Conservation (phyloP, 2,797 vertebrate genomes). For the Microchirus variegatus region DNA sequence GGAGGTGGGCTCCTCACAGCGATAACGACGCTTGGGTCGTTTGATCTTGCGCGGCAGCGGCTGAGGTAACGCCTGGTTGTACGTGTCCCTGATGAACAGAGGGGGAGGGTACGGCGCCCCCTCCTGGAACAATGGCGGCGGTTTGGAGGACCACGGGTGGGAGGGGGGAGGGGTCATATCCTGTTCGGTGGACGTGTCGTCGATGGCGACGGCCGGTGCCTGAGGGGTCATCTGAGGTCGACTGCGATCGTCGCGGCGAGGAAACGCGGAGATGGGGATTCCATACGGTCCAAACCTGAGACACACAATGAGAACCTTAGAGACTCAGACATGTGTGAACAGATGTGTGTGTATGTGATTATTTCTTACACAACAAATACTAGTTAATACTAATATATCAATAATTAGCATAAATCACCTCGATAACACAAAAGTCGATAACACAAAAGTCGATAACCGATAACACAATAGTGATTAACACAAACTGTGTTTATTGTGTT, state of each 20-base stretch:
- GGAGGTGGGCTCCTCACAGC: constrained; percentile 95
- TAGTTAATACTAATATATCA: too few relatives aligned
- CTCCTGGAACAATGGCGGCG: constrained; percentile 95
- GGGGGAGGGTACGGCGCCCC: constrained; percentile 96
- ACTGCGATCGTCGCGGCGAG: constrained; percentile 42
- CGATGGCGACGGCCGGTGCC: neutral
- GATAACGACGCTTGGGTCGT: constrained; percentile 93
- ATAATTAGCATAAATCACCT: too few relatives aligned
- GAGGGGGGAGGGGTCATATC: constrained; percentile 60
- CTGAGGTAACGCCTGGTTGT: constrained; percentile 99
- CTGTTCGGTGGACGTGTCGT: constrained; percentile 16
- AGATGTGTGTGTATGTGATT: too few relatives aligned
- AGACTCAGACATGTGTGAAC: neutral
- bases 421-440: too few relatives aligned
- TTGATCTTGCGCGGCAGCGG: constrained; percentile 97
- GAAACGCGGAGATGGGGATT: constrained; percentile 67
- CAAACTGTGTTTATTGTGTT: too few relatives aligned
- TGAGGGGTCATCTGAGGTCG: constrained; percentile 30
- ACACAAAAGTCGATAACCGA: too few relatives aligned
- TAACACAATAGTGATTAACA: too few relatives aligned
- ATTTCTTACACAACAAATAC: too few relatives aligned
- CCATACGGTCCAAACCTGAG: constrained; percentile 73
- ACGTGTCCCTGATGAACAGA: constrained; percentile 99
- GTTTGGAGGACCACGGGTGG: constrained; percentile 89
- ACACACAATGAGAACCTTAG: constrained; percentile 8